Base-by-base conservation (phyloP, 2,888 invertebrate genomes). In the Apomyelois bistriatella region DNA sequence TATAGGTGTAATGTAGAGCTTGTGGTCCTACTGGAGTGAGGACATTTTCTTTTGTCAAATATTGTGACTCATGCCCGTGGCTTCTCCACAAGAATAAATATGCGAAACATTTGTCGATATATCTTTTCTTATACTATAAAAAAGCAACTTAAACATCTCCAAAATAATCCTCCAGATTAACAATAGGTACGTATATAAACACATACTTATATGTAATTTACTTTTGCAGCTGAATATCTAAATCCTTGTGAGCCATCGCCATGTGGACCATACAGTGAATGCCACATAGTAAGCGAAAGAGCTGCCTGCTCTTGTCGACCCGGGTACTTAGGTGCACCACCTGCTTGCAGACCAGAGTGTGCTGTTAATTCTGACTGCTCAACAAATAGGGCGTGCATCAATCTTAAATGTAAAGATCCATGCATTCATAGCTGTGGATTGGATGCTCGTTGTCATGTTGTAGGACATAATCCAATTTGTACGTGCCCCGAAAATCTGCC, bases 401-500 rank as follows among this genome's bases (percentile, higher is more conserved):
- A 93, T 65, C 93, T 93, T 60, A 94, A 94, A 82, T 96, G 96
- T 76, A 90, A 88, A 48, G 94, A 95, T 76, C 96, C 96, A 7
- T 96, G 96, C 69, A 85, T 92, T 38, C 94, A 94, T 59, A 94
- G 94, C 41, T 96, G 96, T 68, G 96, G 96, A 4, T 90, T 93
- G 56, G 94, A 95, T 70, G 95, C 96, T 17, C 89, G 93, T 55
- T 96, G 96, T 66, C 94, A 94, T 80, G 95, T 95, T 40, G 92
- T 94, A 43, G 93, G 94, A 65, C 96, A 96, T 73, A 95, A 94
- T 70, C 96, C 95, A 1, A 93, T 95, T 59, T 96, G 96, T 72
- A 93, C 94, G 57, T 96, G 96, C 66, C 86, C 90, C 15, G 92
- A 94, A 57, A 85, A 89, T 53, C 91, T 93, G 49, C 93, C 92